A percentile compares a stretch with the other conserved stretches of the same genome.
Evolutionary conservation across 2,113 vertebrate species (phyloP).

Genomic region (Larimichthys polyactis): DNA sequence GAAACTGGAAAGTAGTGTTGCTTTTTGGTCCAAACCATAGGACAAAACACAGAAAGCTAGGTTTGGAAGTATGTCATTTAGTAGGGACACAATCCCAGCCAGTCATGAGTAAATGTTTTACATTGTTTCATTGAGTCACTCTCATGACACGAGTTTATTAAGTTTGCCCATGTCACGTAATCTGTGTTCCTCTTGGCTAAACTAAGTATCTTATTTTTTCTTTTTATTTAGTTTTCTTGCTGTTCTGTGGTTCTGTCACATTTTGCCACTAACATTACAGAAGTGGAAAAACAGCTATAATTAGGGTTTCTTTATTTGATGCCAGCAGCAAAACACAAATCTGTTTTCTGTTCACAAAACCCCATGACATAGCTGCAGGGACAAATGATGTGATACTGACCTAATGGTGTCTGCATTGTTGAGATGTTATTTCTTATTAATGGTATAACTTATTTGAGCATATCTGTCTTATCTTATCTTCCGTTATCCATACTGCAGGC

Average conservation of each 20-base stretch:
- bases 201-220: not conserved
- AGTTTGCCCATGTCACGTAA: not conserved
- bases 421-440: not conserved
- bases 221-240: slow-evolving; percentile 2
- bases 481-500: not conserved
- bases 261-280: slow-evolving; percentile 18
- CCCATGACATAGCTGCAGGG: slow-evolving; percentile 28
- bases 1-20: not conserved
- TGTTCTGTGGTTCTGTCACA: slow-evolving; percentile 26
- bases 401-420: slow-evolving; percentile 46
- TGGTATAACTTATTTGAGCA: not conserved
- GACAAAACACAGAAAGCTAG: not conserved
- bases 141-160: not conserved
- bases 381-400: slow-evolving; percentile 21
- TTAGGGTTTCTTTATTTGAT: slow-evolving; percentile 9
- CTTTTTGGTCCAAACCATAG: not conserved
- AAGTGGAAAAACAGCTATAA: not conserved
- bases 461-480: not conserved
- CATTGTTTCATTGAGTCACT: not conserved
- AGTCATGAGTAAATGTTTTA: not conserved
- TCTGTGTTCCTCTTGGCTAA: not conserved
- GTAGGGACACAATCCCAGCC: not conserved
- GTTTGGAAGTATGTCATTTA: not conserved
- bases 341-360: slow-evolving; percentile 12
- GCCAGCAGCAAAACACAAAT: slow-evolving; percentile 12